These are phyloP conservation scores for Amazona vittata DNA, from an alignment of 2,113 vertebrate species.

Conservation along the genomic window DNA sequence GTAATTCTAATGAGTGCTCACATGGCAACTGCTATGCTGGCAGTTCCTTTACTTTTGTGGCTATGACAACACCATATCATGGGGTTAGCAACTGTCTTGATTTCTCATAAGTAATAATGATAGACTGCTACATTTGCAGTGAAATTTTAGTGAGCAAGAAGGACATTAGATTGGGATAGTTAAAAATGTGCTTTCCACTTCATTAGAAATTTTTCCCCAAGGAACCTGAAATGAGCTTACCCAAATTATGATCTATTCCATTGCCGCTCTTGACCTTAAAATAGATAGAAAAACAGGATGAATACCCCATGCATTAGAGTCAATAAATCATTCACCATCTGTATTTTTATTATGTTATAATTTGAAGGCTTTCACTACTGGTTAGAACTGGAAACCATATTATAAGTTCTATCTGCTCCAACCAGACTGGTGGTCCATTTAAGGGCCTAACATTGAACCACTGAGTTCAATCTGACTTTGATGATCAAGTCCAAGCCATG, in stretches of 20 bases:
- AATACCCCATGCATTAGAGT: not conserved
- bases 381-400: not conserved
- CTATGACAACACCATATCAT: not conserved
- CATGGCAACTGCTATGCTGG: not conserved
- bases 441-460: not conserved
- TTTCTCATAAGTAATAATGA: slow-evolving; percentile 34
- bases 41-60: not conserved
- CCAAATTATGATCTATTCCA: not conserved
- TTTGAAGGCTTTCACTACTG: not conserved
- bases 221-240: not conserved
- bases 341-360: not conserved
- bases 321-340: not conserved
- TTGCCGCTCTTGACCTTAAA: slow-evolving; percentile 8
- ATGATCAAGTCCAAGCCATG: not conserved
- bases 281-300: not conserved
- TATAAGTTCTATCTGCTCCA: not conserved
- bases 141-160: slow-evolving; percentile 42
- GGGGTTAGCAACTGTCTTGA: not conserved
- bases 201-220: not conserved
- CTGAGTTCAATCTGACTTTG: fast-evolving
- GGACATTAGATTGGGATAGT: not conserved
- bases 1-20: not conserved
- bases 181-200: slow-evolving; percentile 2
- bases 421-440: not conserved
- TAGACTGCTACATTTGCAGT: not conserved